phyloP scores from a whole-genome alignment of 2,888 invertebrate genomes.

The Cantharis rustica region DNA sequence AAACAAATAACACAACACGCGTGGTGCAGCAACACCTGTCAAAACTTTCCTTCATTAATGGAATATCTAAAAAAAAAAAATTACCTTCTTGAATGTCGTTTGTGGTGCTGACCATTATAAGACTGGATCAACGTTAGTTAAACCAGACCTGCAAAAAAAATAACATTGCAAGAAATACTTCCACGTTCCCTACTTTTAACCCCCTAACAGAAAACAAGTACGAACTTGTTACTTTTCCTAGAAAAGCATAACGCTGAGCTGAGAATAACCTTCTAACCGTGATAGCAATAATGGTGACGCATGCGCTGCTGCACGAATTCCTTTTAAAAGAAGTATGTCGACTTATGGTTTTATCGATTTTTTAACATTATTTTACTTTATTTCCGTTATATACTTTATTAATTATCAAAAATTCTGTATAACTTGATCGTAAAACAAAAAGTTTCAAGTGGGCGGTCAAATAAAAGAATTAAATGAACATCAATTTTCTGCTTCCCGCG shows the following conservation, averaged over 20 bases:
- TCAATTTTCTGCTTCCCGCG: background rate
- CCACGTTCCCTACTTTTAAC: background rate
- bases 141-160: background rate
- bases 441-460: no score
- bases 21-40: background rate
- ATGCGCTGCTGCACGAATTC: background rate
- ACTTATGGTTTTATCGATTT: background rate
- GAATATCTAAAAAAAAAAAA: background rate
- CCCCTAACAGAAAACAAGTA: background rate
- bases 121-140: background rate
- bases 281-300: background rate
- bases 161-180: background rate
- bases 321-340: background rate
- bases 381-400: background rate
- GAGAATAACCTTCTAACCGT: background rate
- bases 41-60: background rate
- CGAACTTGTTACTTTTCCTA: background rate
- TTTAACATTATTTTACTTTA: background rate
- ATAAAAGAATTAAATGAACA: no score
- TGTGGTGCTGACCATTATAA: background rate
- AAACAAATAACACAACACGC: background rate
- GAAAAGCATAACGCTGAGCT: background rate
- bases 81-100: background rate
- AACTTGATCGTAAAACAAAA: background rate
- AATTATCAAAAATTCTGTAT: background rate